These are phyloP conservation scores for Byasa hedistus DNA, from an alignment of 2,888 invertebrate species.

Conservation along the genomic window DNA sequence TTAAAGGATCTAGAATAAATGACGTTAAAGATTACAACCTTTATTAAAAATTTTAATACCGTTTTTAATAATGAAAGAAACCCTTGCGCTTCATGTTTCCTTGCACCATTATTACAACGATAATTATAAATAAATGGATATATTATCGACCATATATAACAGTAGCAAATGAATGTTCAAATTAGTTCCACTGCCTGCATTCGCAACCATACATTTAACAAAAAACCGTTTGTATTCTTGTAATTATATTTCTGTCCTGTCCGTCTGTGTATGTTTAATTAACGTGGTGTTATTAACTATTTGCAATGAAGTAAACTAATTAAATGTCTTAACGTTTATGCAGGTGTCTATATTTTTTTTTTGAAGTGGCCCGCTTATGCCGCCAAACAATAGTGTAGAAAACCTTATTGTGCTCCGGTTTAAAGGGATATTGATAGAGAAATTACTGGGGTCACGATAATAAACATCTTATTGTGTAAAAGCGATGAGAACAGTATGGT, in stretches of 20 bases:
- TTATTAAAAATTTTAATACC: not conserved
- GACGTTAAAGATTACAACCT: not conserved
- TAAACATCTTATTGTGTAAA: too few species aligned
- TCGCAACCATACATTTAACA: not conserved
- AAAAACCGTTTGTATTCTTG: constrained; percentile 7
- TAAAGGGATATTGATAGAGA: too few species aligned
- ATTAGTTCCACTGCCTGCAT: not conserved
- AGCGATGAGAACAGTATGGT: too few species aligned
- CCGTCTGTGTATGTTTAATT: constrained; percentile 10
- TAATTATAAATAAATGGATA: not conserved
- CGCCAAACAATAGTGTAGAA: too few species aligned
- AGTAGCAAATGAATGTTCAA: not conserved
- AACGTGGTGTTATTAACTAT: constrained; percentile 12
- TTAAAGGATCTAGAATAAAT: constrained; percentile 13
- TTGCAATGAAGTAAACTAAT: constrained; percentile 15
- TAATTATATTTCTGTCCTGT: constrained; percentile 4
- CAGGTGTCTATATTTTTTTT: not conserved
- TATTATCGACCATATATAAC: constrained; percentile 5
- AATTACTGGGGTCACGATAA: too few species aligned
- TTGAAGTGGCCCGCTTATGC: too few species aligned
- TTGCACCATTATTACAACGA: not conserved
- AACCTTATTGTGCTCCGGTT: too few species aligned
- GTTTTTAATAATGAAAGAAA: not conserved
- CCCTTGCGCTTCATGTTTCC: not conserved
- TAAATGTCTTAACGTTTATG: not conserved